phyloP scores from a whole-genome alignment of 2,113 vertebrate species.

The Bos indicus region DNA sequence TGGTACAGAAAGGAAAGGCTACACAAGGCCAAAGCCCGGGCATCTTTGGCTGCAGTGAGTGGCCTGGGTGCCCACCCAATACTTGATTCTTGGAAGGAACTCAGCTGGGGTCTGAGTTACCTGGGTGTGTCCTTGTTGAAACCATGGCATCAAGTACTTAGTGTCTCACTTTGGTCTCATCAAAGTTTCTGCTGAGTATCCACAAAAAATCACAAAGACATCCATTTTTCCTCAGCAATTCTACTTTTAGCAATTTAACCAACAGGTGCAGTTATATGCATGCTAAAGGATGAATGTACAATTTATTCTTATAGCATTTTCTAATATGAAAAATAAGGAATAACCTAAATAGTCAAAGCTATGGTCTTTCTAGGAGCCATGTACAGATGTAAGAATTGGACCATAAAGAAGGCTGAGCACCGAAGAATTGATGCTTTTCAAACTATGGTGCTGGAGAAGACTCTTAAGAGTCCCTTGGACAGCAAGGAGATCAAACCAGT shows the following conservation, averaged over 20 bases:
- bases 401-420: neutral
- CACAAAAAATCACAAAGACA: neutral
- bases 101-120: neutral
- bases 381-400: neutral
- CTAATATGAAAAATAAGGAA: neutral
- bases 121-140: neutral
- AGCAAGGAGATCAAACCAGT: neutral
- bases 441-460: neutral
- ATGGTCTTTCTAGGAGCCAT: neutral
- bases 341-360: neutral
- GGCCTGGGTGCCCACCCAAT: neutral
- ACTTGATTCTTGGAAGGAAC: neutral
- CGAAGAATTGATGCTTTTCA: neutral
- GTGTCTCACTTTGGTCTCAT: neutral
- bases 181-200: neutral
- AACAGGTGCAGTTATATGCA: neutral
- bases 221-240: neutral
- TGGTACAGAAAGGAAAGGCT: neutral
- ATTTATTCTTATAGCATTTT: neutral
- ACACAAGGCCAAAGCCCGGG: neutral
- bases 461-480: neutral
- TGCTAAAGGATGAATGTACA: neutral
- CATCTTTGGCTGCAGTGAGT: neutral
- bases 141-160: neutral
- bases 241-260: neutral